phyloP scores from a whole-genome alignment of 1,140 invertebrate genomes.

The Macrocentrus cingulum region DNA sequence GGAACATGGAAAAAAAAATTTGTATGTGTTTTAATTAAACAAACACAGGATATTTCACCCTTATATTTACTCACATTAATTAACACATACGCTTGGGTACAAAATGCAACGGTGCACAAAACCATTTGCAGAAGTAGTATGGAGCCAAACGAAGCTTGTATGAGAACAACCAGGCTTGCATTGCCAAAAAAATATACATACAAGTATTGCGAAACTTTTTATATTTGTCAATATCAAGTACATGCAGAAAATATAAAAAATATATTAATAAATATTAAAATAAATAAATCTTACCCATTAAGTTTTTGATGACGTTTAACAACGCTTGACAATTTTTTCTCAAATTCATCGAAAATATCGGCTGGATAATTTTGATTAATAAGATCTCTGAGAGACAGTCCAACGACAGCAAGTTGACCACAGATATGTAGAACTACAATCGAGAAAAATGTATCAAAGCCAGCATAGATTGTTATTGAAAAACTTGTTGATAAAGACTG shows the following conservation, averaged over 20 bases:
- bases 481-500: constrained; percentile 49
- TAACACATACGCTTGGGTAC: constrained; percentile 22
- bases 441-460: constrained; percentile 55
- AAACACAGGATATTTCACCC: not conserved
- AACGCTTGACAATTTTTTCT: constrained; percentile 2
- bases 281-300: not conserved
- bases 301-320: not conserved
- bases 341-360: not conserved
- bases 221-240: too few species aligned
- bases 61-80: constrained; percentile 12
- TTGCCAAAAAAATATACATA: not conserved
- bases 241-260: too few species aligned
- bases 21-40: constrained; percentile 1
- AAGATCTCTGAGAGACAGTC: constrained; percentile 23
- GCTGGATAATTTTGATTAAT: not conserved
- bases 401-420: constrained; percentile 52
- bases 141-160: constrained; percentile 31
- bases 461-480: constrained; percentile 50
- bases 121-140: constrained; percentile 26
- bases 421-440: constrained; percentile 56
- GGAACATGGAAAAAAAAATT: not conserved
- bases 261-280: not conserved
- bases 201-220: too few species aligned
- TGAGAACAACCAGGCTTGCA: constrained; percentile 20
- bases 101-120: constrained; percentile 16